phyloP scores from a whole-genome alignment of 2,888 invertebrate species.

The Pterostichus niger region DNA sequence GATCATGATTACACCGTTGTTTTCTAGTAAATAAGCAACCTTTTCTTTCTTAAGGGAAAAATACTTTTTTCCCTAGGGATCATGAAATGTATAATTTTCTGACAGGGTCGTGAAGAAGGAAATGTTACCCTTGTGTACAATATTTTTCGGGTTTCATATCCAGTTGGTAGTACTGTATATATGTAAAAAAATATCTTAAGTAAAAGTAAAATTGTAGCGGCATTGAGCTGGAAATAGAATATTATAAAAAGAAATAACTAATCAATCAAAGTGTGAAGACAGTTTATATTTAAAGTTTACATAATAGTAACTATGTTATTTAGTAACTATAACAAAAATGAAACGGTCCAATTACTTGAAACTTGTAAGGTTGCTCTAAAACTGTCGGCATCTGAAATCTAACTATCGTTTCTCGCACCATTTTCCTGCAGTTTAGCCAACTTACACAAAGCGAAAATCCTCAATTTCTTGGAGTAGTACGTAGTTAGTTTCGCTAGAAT shows the following conservation, averaged over 20 bases:
- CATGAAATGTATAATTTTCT: no score
- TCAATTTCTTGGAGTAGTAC: not conserved
- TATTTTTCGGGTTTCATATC: no score
- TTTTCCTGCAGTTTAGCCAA: not conserved
- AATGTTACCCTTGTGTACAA: no score
- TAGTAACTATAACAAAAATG: not conserved
- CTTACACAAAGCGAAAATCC: constrained; percentile 21
- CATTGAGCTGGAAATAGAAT: not conserved
- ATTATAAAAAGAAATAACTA: not conserved
- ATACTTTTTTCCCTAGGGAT: no score
- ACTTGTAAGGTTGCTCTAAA: not conserved
- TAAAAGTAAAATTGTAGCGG: not conserved
- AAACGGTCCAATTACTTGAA: not conserved
- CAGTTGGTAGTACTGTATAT: no score
- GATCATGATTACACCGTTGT: no score
- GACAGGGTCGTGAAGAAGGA: no score
- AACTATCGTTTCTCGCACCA: not conserved
- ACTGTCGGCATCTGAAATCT: not conserved
- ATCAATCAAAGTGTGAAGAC: constrained; percentile 14
- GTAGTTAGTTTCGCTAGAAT: not conserved
- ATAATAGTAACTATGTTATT: constrained; percentile 15
- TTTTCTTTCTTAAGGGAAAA: no score
- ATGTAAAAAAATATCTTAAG: no score
- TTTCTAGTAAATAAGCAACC: no score
- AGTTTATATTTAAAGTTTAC: constrained; percentile 15